These are phyloP conservation scores for Lasioglossum lativentre DNA, from an alignment of 2,888 invertebrate genomes.

Conservation along the genomic window DNA sequence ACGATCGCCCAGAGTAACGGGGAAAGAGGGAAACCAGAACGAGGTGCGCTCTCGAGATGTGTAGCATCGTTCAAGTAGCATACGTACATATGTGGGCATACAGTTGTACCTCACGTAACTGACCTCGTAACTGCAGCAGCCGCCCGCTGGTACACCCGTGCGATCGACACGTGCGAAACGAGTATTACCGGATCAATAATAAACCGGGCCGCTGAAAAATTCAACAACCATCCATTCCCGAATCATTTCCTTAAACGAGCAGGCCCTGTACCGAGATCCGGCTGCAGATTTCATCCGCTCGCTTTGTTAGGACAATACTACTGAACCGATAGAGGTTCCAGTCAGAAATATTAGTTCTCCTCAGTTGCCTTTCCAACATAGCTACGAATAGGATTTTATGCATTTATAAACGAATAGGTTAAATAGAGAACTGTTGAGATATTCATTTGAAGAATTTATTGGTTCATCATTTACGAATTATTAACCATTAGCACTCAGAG, in stretches of 20 bases:
- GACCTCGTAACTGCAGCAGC: conserved; percentile 68
- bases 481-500: too few relatives aligned
- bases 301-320: neutral
- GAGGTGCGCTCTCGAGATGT: conserved; percentile 46
- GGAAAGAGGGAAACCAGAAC: conserved; percentile 24
- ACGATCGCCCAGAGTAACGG: conserved; percentile 52
- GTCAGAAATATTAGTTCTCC: neutral
- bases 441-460: too few relatives aligned
- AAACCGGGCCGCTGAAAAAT: conserved; percentile 59
- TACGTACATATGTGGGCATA: conserved; percentile 64
- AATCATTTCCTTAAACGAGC: conserved; percentile 46
- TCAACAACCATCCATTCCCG: conserved; percentile 55
- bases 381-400: neutral
- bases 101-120: conserved; percentile 71
- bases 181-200: conserved; percentile 64
- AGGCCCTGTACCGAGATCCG: neutral
- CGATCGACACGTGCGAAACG: conserved; percentile 64
- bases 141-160: conserved; percentile 1
- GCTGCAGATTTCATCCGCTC: neutral
- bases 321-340: neutral
- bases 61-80: conserved; percentile 67
- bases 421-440: too few relatives aligned
- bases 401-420: too few relatives aligned
- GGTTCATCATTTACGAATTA: too few relatives aligned
- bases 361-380: neutral